Evolutionary conservation across 2,797 vertebrate species (phyloP).

Genomic region (Hoplostethus atlanticus): DNA sequence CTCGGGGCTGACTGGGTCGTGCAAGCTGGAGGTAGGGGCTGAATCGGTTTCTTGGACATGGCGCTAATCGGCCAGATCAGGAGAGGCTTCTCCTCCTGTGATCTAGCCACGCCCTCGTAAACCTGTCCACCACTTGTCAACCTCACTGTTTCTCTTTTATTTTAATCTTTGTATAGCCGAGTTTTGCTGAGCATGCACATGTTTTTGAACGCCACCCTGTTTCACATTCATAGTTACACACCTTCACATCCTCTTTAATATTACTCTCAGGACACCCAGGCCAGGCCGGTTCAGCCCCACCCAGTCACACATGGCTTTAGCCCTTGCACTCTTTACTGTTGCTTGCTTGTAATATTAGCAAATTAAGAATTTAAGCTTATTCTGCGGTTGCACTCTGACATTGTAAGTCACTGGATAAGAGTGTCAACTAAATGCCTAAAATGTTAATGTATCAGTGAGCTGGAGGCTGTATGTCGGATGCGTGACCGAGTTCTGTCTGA

Average conservation of each 20-base stretch:
- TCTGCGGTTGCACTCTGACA: slow-evolving; percentile 3
- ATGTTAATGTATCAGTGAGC: slow-evolving; percentile 34
- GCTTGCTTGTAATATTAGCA: no score
- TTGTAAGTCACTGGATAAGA: background rate
- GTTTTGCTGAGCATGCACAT: no score
- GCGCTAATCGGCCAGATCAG: slow-evolving; percentile 63
- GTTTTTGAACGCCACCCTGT: no score
- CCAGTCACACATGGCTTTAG: background rate
- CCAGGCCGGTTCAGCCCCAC: no score
- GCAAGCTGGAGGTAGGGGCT: slow-evolving; percentile 45
- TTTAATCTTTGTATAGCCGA: no score
- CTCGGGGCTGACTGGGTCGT: slow-evolving; percentile 71
- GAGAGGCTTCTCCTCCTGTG: slow-evolving; percentile 67
- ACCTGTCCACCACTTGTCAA: slow-evolving; percentile 24
- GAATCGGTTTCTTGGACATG: slow-evolving; percentile 37
- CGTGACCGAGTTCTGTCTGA: slow-evolving; percentile 62
- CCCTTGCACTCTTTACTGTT: no score
- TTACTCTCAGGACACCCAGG: no score
- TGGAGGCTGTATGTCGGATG: slow-evolving; percentile 34
- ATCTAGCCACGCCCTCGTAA: slow-evolving; percentile 36
- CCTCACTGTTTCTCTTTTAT: background rate
- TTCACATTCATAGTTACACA: no score
- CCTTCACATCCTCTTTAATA: no score
- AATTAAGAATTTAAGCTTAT: no score
- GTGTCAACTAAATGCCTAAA: slow-evolving; percentile 13